A percentile compares a stretch with the other conserved stretches of the same genome.
Conservation (phyloP, 2,797 vertebrate species). For the Acipenser oxyrinchus region DNA sequence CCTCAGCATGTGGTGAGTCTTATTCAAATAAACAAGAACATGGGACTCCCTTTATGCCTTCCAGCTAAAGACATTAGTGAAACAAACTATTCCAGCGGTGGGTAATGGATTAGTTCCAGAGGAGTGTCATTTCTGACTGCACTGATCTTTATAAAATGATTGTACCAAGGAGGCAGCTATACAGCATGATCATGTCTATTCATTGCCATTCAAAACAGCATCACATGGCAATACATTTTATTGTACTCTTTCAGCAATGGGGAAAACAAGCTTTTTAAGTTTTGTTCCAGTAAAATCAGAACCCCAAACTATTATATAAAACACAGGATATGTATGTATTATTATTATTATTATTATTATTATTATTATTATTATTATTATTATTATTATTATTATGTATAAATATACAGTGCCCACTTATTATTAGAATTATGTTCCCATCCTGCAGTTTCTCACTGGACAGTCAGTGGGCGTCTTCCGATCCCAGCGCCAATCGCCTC, state of each 20-base stretch:
- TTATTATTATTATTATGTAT: background rate
- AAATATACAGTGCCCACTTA: background rate
- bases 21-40: background rate
- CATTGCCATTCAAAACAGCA: background rate
- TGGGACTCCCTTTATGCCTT: too few relatives aligned
- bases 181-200: background rate
- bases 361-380: too few relatives aligned
- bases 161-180: conserved; percentile 7
- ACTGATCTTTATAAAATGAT: conserved; percentile 7
- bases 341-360: too few relatives aligned
- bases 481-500: too few relatives aligned
- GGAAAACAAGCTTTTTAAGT: background rate
- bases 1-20: too few relatives aligned
- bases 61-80: too few relatives aligned
- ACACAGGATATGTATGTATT: too few relatives aligned
- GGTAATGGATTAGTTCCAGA: conserved; percentile 3
- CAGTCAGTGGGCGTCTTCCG: too few relatives aligned
- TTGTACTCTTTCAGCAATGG: background rate
- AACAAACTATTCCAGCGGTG: background rate
- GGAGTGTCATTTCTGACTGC: background rate
- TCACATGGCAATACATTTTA: background rate
- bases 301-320: background rate
- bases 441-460: too few relatives aligned
- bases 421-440: background rate
- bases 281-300: background rate